Conservation (phyloP, 2,888 invertebrate genomes). For the Cephus sareptanus region DNA sequence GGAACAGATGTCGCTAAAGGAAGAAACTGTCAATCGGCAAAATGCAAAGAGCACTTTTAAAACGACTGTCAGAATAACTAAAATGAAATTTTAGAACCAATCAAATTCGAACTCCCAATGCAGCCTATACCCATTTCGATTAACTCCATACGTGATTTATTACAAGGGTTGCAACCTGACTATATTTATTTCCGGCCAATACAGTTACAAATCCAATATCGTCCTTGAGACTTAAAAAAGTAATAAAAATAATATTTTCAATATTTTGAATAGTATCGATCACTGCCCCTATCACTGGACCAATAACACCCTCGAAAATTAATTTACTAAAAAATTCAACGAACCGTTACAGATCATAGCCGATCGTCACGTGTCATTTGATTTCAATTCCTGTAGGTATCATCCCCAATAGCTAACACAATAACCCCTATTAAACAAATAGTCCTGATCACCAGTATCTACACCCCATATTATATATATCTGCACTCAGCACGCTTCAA, state of each 20-base stretch:
- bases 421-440: conserved; percentile 46
- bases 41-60: neutral
- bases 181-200: neutral
- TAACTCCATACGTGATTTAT: neutral
- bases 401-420: conserved; percentile 29
- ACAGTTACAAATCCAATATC: neutral
- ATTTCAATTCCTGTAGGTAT: conserved; percentile 35
- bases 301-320: neutral
- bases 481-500: neutral
- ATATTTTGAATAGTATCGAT: neutral
- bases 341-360: neutral
- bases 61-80: neutral
- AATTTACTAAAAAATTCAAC: neutral
- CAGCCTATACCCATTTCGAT: neutral
- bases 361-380: conserved; percentile 35
- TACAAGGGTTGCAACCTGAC: neutral
- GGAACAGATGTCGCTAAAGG: neutral
- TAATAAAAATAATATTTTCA: neutral
- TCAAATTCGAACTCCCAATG: neutral
- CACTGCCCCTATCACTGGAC: neutral
- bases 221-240: neutral
- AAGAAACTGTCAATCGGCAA: neutral
- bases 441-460: conserved; percentile 27
- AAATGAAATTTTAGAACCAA: neutral
- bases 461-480: neutral